Evolutionary conservation across 2,113 vertebrate species (phyloP).

Genomic region (Tragulus kanchil): DNA sequence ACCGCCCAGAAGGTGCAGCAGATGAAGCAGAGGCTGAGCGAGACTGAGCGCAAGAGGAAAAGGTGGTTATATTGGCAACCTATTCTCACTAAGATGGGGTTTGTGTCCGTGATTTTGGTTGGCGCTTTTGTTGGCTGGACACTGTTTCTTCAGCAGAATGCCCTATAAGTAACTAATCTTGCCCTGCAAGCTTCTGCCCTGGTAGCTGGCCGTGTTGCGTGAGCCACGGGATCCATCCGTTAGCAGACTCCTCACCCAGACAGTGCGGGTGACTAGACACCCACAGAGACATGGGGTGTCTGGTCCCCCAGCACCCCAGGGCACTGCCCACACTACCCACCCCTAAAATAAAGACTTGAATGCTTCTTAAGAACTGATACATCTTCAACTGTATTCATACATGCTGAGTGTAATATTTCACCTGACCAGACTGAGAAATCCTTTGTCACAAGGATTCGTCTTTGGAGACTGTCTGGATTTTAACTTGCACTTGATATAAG

Average conservation of each 20-base stretch:
- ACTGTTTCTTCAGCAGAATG: slow-evolving; percentile 90
- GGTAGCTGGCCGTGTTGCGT: slow-evolving; percentile 78
- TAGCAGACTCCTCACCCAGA: slow-evolving; percentile 75
- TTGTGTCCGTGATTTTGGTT: slow-evolving; percentile 91
- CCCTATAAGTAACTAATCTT: slow-evolving; percentile 81
- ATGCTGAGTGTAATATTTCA: slow-evolving; percentile 65
- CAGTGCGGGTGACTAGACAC: slow-evolving; percentile 73
- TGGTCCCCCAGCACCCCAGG: slow-evolving; percentile 85
- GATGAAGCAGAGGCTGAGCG: slow-evolving; percentile 97
- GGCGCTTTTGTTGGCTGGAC: slow-evolving; percentile 94
- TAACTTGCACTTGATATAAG: slow-evolving; percentile 87
- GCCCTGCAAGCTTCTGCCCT: slow-evolving; percentile 72
- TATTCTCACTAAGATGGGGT: slow-evolving; percentile 94
- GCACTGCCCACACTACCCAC: slow-evolving; percentile 81
- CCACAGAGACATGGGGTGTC: slow-evolving; percentile 76
- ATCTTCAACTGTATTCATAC: slow-evolving; percentile 82
- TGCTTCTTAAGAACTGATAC: slow-evolving; percentile 81
- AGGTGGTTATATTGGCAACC: slow-evolving; percentile 98
- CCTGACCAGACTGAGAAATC: slow-evolving; percentile 71
- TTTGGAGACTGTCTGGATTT: slow-evolving; percentile 83
- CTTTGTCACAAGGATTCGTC: slow-evolving; percentile 77
- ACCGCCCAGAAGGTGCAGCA: slow-evolving; percentile 95
- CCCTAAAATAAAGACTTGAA: slow-evolving; percentile 77
- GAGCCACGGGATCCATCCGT: slow-evolving; percentile 77
- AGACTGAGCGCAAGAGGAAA: slow-evolving; percentile 96